These are phyloP conservation scores for Bombus vancouverensis DNA, from an alignment of 1,140 invertebrate species.

Conservation along the genomic window DNA sequence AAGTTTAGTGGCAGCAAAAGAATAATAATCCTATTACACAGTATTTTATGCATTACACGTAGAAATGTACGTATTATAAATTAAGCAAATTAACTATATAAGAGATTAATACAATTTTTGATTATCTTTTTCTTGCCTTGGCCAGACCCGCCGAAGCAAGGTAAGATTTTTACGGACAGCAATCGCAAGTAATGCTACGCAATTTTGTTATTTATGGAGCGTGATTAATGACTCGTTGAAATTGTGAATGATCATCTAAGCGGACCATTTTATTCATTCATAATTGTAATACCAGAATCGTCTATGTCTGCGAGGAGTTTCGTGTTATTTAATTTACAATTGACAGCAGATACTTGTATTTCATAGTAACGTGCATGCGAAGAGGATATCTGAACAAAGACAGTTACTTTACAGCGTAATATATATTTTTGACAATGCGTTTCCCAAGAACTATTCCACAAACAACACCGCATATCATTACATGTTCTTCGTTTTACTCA, in stretches of 20 bases:
- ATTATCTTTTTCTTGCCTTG: constrained; percentile 75
- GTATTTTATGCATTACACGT: background rate
- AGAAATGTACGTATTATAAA: background rate
- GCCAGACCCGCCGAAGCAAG: constrained; percentile 77
- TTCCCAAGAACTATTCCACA: background rate
- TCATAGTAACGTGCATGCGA: background rate
- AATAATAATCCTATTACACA: background rate
- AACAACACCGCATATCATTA: background rate
- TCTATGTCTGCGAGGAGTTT: background rate
- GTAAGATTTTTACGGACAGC: constrained; percentile 71
- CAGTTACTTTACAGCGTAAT: background rate
- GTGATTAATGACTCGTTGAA: background rate
- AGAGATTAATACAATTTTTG: constrained; percentile 69
- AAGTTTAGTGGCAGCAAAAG: constrained; percentile 78
- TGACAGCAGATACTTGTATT: too few species aligned
- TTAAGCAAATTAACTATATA: background rate
- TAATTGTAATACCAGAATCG: background rate
- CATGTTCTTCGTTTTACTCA: background rate
- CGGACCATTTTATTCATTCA: background rate
- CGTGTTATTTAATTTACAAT: background rate
- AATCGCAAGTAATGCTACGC: constrained; percentile 61
- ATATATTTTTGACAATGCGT: background rate
- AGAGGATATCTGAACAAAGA: too few species aligned
- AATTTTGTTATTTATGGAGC: constrained; percentile 45
- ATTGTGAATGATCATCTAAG: background rate